Conservation (phyloP, 2,888 invertebrate species). For the Acanthosoma haemorrhoidale region DNA sequence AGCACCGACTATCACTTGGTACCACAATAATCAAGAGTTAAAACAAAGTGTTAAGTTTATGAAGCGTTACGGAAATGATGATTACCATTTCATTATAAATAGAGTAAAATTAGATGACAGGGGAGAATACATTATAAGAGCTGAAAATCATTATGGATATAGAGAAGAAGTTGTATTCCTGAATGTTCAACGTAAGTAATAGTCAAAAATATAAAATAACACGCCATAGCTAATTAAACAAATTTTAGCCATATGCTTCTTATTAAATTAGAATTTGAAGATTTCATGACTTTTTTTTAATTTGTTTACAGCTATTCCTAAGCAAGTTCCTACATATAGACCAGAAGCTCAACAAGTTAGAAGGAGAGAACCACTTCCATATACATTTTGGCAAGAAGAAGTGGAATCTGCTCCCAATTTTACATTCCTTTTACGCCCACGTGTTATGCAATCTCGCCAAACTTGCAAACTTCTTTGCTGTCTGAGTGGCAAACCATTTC, state of each 20-base stretch:
- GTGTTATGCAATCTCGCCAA: conserved; percentile 93
- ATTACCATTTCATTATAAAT: conserved; percentile 96
- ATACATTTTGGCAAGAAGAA: conserved; percentile 87
- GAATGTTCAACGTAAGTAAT: conserved; percentile 81
- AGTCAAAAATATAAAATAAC: background rate
- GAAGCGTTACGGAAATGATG: conserved; percentile 94
- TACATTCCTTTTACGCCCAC: conserved; percentile 96
- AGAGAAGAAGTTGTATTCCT: conserved; percentile 94
- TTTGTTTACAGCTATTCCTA: conserved; percentile 62
- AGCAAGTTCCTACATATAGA: conserved; percentile 61
- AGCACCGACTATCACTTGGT: conserved; percentile 93
- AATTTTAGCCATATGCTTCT: background rate
- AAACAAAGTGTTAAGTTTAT: conserved; percentile 97
- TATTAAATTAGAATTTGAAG: background rate
- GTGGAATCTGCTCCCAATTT: conserved; percentile 91
- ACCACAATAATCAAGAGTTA: conserved; percentile 84
- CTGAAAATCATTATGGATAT: conserved; percentile 93
- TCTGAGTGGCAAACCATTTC: conserved; percentile 88
- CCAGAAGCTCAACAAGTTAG: conserved; percentile 67
- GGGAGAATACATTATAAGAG: conserved; percentile 94
- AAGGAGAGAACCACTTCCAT: conserved; percentile 73
- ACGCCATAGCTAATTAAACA: background rate
- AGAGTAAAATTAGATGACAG: conserved; percentile 90
- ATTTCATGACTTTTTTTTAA: conserved; percentile 21
- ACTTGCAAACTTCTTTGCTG: conserved; percentile 98